A percentile compares a stretch with the other conserved stretches of the same genome.
Evolutionary conservation across 1,140 invertebrate genomes (phyloP).

Genomic region (Apis laboriosa): DNA sequence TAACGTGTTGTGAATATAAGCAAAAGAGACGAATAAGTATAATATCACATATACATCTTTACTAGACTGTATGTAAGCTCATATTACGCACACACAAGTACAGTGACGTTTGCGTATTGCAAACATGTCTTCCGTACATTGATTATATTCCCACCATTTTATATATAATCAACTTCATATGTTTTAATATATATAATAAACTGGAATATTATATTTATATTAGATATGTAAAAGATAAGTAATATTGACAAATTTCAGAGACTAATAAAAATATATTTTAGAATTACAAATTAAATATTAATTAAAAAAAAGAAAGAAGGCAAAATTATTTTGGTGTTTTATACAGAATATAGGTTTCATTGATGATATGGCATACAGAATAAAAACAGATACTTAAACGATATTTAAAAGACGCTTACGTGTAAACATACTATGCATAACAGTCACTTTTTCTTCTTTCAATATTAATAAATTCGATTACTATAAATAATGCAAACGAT

Average conservation of each 20-base stretch:
- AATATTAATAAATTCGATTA: neutral
- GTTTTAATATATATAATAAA: constrained; percentile 23
- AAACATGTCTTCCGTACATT: constrained; percentile 61
- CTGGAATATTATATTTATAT: neutral
- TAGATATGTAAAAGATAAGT: neutral
- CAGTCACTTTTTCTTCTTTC: constrained; percentile 6
- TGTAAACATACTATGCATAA: constrained; percentile 61
- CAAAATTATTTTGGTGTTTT: constrained; percentile 35
- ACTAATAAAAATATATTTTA: neutral
- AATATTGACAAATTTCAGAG: constrained; percentile 30
- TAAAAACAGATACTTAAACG: constrained; percentile 61
- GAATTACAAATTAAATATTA: neutral
- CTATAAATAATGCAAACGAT: neutral
- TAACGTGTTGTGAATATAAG: constrained; percentile 32
- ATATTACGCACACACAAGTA: constrained; percentile 47
- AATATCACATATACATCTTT: constrained; percentile 33
- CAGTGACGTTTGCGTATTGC: constrained; percentile 57
- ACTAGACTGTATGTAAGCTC: constrained; percentile 35
- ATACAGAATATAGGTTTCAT: constrained; percentile 20
- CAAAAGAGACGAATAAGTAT: constrained; percentile 36
- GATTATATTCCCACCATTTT: constrained; percentile 69
- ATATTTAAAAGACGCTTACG: constrained; percentile 65
- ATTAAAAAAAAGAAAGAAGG: neutral
- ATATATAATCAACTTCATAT: constrained; percentile 32
- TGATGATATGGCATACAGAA: constrained; percentile 40